Evolutionary conservation across 2,888 invertebrate genomes (phyloP).

Genomic region (Dasypogon diadema): DNA sequence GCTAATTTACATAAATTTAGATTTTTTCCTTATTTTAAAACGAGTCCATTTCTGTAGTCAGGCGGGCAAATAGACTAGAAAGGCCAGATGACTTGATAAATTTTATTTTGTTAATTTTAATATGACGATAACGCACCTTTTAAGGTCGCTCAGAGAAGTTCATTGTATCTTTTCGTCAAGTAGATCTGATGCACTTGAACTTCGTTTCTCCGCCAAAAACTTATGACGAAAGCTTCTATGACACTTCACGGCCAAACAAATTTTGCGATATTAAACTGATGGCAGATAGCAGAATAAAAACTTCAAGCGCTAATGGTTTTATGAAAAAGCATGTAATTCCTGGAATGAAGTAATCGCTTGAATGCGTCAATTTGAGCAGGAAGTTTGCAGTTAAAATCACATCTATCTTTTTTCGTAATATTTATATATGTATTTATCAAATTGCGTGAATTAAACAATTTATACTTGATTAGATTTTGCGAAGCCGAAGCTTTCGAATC

Average conservation of each 20-base stretch:
- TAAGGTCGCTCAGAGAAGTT: slow-evolving; percentile 5
- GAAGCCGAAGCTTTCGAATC: no score
- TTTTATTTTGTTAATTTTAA: neutral
- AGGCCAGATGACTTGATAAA: neutral
- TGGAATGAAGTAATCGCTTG: no score
- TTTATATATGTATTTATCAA: no score
- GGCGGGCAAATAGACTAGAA: neutral
- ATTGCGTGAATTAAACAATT: no score
- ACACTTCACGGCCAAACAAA: neutral
- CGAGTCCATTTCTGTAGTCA: neutral
- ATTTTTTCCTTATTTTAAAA: neutral
- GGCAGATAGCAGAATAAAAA: neutral
- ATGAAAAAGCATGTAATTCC: no score
- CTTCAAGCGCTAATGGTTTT: no score
- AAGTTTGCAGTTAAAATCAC: no score
- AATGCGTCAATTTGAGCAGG: no score
- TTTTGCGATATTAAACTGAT: neutral
- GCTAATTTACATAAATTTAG: neutral
- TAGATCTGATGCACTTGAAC: slow-evolving; percentile 15
- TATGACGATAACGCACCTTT: neutral
- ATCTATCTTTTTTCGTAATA: no score
- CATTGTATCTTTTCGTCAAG: neutral
- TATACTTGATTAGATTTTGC: no score
- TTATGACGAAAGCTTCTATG: neutral
- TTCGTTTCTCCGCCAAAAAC: neutral